These are phyloP conservation scores for Drosophila grimshawi DNA, from an alignment of 1,140 invertebrate species.

Conservation along the genomic window DNA sequence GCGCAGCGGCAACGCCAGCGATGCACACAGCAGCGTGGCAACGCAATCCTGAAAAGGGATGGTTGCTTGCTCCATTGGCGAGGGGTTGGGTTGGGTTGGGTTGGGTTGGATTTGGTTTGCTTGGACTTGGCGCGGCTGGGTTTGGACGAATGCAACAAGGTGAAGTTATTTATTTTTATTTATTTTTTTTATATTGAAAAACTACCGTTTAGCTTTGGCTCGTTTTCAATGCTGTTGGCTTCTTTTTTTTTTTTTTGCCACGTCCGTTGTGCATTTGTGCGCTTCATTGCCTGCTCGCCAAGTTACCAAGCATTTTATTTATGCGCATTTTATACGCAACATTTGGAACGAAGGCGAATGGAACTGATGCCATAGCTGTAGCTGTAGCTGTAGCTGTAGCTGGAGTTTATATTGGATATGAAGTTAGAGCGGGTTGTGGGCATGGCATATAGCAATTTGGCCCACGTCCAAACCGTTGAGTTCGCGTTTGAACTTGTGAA, in stretches of 20 bases:
- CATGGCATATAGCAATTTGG: constrained; percentile 28
- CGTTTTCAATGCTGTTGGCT: constrained; percentile 17
- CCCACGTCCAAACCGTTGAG: constrained; percentile 27
- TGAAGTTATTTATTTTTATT: constrained; percentile 9
- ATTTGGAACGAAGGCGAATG: constrained; percentile 51
- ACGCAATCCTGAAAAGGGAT: constrained; percentile 37
- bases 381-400: constrained; percentile 9
- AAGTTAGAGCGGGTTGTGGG: not conserved
- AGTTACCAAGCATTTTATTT: constrained; percentile 56
- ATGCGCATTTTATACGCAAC: constrained; percentile 69
- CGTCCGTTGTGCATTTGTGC: constrained; percentile 27
- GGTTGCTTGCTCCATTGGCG: not conserved
- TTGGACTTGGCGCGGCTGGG: not conserved
- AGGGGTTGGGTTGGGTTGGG: not conserved
- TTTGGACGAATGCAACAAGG: constrained; percentile 2
- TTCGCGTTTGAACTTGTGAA: constrained; percentile 65
- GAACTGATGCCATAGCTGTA: constrained; percentile 26
- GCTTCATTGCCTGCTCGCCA: constrained; percentile 15
- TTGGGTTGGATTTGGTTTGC: not conserved
- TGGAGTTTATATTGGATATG: not conserved
- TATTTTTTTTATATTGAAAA: constrained; percentile 14
- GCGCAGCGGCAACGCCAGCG: constrained; percentile 41
- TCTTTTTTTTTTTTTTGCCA: constrained; percentile 14
- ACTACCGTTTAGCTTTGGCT: constrained; percentile 40
- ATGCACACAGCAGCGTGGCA: constrained; percentile 12